Percentiles rank a stretch among this genome's conserved stretches.
phyloP scores from a whole-genome alignment of 2,797 vertebrate species.

The Melanotaenia pygmaea region DNA sequence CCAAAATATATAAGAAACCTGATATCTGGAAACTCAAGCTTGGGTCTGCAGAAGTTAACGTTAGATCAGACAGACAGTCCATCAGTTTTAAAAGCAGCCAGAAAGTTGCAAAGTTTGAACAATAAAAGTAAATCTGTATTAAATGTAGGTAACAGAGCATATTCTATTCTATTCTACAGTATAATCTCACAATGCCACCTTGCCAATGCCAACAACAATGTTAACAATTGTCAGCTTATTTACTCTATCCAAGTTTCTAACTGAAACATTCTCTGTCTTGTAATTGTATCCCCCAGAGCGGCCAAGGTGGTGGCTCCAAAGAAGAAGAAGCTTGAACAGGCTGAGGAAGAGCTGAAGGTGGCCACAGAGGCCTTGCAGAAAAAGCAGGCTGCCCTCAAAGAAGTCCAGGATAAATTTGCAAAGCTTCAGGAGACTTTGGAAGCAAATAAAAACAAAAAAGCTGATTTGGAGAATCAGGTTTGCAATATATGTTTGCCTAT shows the following conservation, averaged over 20 bases:
- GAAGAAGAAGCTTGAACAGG: conserved; percentile 87
- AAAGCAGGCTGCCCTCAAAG: conserved; percentile 87
- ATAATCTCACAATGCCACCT: no score
- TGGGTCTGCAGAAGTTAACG: no score
- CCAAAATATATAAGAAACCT: no score
- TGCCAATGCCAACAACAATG: no score
- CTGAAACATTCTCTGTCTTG: not conserved
- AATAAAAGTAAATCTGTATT: no score
- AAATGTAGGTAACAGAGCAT: no score
- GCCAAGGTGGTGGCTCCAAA: conserved; percentile 91
- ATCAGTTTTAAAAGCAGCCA: no score
- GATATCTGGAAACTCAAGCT: no score
- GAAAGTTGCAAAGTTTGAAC: no score
- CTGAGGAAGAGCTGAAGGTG: conserved; percentile 85
- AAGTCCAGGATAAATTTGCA: conserved; percentile 88
- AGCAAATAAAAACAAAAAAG: conserved; percentile 89
- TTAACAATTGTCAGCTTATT: no score
- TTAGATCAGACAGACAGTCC: no score
- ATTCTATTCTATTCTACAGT: no score
- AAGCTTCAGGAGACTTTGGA: conserved; percentile 85
- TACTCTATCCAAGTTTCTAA: not conserved
- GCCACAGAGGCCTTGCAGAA: conserved; percentile 87
- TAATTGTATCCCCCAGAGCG: conserved; percentile 76
- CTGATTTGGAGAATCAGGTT: conserved; percentile 90
- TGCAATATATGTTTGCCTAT: not conserved